Evolutionary conservation across 2,888 invertebrate species (phyloP).

Genomic region (Nephrotoma appendiculata): DNA sequence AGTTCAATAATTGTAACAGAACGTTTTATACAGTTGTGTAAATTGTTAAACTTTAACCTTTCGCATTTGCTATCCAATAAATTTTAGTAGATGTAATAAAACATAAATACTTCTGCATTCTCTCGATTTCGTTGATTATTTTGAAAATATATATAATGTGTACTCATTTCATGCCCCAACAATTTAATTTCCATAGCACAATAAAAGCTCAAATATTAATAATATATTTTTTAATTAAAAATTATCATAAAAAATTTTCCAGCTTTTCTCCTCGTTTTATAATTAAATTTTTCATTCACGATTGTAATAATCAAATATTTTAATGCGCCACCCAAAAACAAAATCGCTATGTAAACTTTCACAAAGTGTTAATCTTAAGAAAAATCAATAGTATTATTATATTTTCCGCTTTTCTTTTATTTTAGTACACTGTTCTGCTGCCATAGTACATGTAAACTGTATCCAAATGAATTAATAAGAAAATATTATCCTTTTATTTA

Average conservation of each 20-base stretch:
- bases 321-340: background rate
- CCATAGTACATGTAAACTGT: background rate
- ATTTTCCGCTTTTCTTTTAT: background rate
- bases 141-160: too few relatives aligned
- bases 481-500: background rate
- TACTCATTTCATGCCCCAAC: too few relatives aligned
- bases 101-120: background rate
- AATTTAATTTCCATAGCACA: background rate
- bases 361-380: background rate
- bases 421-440: background rate
- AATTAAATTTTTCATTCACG: background rate
- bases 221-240: background rate
- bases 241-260: background rate
- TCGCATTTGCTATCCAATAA: too few relatives aligned
- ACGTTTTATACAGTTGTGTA: too few relatives aligned
- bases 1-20: too few relatives aligned
- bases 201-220: background rate
- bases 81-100: background rate
- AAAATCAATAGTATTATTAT: background rate
- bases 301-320: background rate
- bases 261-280: background rate
- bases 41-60: too few relatives aligned
- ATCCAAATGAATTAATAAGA: background rate
- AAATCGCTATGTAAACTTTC: background rate
- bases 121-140: too few relatives aligned